These are phyloP conservation scores for Notarius quadriscutis DNA, from an alignment of 2,113 vertebrate genomes.

Conservation along the genomic window DNA sequence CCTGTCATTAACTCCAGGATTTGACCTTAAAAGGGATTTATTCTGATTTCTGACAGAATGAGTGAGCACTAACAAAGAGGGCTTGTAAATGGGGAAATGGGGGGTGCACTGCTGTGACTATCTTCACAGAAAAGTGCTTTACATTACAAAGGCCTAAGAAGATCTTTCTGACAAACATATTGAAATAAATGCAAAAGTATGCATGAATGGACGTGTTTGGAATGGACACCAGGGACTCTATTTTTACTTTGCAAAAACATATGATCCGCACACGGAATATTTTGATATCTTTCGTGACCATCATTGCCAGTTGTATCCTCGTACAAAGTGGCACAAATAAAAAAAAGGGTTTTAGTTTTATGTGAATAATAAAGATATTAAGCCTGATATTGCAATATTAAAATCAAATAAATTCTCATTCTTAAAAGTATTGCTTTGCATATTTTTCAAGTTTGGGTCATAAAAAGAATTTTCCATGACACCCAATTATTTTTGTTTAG, in stretches of 20 bases:
- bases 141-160: neutral
- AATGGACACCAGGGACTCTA: neutral
- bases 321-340: neutral
- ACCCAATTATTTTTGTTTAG: too few relatives aligned
- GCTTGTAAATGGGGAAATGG: too few relatives aligned
- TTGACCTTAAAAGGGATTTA: conserved; percentile 47
- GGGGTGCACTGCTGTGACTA: conserved; percentile 10
- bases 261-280: neutral
- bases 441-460: too few relatives aligned
- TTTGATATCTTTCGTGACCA: neutral
- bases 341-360: neutral
- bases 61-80: conserved; percentile 3
- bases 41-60: conserved; percentile 16
- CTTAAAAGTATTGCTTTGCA: neutral
- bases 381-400: neutral
- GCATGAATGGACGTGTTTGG: neutral
- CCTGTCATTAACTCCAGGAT: conserved; percentile 54
- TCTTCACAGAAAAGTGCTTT: neutral
- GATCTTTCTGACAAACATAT: neutral
- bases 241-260: neutral
- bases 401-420: neutral
- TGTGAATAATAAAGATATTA: neutral
- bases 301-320: neutral
- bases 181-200: neutral
- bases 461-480: too few relatives aligned